Evolutionary conservation across 2,113 vertebrate species (phyloP), one percentile per base, ranked within the genome.

Genomic region (Aythya baeri): DNA sequence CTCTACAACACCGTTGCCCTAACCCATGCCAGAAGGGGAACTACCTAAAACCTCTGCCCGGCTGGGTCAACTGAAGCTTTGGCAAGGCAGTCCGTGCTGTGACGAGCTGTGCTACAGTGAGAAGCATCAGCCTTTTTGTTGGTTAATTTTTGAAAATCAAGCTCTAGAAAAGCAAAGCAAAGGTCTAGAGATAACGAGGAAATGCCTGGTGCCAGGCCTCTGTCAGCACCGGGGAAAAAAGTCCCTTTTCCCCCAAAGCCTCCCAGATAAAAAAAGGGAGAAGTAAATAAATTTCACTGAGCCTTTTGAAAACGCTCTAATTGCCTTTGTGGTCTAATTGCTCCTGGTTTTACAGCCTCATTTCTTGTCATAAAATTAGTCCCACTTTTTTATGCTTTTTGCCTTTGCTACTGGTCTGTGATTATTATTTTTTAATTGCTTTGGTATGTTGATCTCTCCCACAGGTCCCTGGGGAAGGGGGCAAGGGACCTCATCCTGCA

Each of bases 241-340:
- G 46, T 38, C 34, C 18, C 72, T 14, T 52, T 89, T 46, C 16
- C 27, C 75, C 76, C 54, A 29, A 80, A 94, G 44, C 80, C 65
- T 95, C 22, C 29, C 52, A 62, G 62, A 6, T 52, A 49, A 76
- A 21, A 21, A 3, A 66, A 23, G 8, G 21, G 41, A 88, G 68
- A 9, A 75, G 91, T 93, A 96, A 96, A 95, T 97, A 96, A 94
- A 93, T 91, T 86, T 90, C 93, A 88, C 72, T 27, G 73, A 95
- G 88, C 88, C 91, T 89, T 95, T 91, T 81, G 94, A 78, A 96
- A 94, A 43, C 1, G 11, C 80, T 65, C 70, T 93, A 95, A 95
- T 94, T 95, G 94, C 90, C 88, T 93, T 95, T 93, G 95, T 91
- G 94, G 93, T 94, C 93, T 93, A 95, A 97, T 95, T 95, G 95